Evolutionary conservation across 53 echinoderm and acorn worm species (phyloP), one percentile per base, ranked within the genome.

Genomic region (Echinometra lucunter): DNA sequence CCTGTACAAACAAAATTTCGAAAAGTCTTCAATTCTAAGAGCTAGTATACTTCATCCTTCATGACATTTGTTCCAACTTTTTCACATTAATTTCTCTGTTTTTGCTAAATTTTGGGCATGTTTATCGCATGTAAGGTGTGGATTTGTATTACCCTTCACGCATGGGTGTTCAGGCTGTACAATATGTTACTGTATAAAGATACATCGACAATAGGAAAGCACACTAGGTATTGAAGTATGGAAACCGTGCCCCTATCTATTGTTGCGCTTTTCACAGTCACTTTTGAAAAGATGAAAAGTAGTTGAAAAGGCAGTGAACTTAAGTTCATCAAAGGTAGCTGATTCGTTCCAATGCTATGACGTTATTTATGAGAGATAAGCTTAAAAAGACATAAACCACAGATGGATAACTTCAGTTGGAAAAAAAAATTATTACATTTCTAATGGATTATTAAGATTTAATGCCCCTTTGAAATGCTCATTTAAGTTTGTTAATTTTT

Each of bases 231-330:
- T 53, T 53, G 63, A 63, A 9, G 21, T 38, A 85, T 83, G 1
- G 53, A 83, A 83, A n/a, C 85, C 53, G 6, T 85, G 85, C 11
- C 23, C 35, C 44, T 17, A 49, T 85, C 53, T 85, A 85, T 85
- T 85, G 85, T 85, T n/a, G 49, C 1, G 3, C 85, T n/a, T 49
- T 81, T 85, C 40, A 28, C 85, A 13, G 53, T 47, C 10, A 28
- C 45, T 85, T 82, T 82, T 85, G 47, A 85, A 85, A 85, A 49
- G 85, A 85, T 49, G 85, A 85, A 13, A 28, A 85, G 85, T 47
- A 85, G 85, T 85, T 85, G 47, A 85, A 85, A 85, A 85, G 85
- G 47, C 85, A 85, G 10, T 85, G 85, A 85, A 85, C 85, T 85
- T 9, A 85, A 85, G 85, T 85, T 85, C 85, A 85, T 13, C n/a